phyloP scores from a whole-genome alignment of 30 jellyfish, hydroid and myxozoan genomes.

The Clytia hemisphaerica region DNA sequence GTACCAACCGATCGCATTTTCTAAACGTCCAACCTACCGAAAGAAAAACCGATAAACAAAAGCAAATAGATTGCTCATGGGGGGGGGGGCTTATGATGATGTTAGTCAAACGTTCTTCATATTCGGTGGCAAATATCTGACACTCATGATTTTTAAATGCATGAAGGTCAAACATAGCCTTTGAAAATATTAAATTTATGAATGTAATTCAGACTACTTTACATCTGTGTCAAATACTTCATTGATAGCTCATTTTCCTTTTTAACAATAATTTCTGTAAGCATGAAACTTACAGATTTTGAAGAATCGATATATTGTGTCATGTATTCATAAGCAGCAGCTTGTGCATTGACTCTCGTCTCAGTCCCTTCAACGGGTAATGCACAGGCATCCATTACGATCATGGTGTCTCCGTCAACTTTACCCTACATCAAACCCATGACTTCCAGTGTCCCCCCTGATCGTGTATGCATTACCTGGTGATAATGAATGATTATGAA shows the following conservation, averaged over 20 bases:
- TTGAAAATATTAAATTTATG: too few relatives aligned
- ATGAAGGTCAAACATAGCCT: too few relatives aligned
- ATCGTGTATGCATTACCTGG: constrained; percentile 97
- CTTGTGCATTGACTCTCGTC: constrained; percentile 93
- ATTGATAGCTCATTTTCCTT: neutral
- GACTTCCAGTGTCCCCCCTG: constrained; percentile 90
- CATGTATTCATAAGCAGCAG: constrained; percentile 97
- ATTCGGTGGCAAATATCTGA: neutral
- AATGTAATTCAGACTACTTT: too few relatives aligned
- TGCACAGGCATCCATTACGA: constrained; percentile 94
- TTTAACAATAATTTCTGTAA: neutral
- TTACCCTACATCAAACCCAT: constrained; percentile 95
- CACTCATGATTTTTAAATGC: too few relatives aligned
- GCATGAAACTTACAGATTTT: constrained; percentile 38
- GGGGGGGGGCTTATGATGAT: neutral
- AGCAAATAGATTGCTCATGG: too few relatives aligned
- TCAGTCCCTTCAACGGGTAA: constrained; percentile 97
- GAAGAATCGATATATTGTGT: constrained; percentile 88
- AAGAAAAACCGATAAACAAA: too few relatives aligned
- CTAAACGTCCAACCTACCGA: constrained; percentile 78
- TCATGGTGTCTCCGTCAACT: constrained; percentile 95
- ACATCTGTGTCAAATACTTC: neutral
- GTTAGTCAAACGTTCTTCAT: neutral
- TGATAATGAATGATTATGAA: too few relatives aligned
- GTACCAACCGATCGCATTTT: constrained; percentile 95